Evolutionary conservation across 2,797 vertebrate genomes (phyloP).

Genomic region (Danio kyathit): DNA sequence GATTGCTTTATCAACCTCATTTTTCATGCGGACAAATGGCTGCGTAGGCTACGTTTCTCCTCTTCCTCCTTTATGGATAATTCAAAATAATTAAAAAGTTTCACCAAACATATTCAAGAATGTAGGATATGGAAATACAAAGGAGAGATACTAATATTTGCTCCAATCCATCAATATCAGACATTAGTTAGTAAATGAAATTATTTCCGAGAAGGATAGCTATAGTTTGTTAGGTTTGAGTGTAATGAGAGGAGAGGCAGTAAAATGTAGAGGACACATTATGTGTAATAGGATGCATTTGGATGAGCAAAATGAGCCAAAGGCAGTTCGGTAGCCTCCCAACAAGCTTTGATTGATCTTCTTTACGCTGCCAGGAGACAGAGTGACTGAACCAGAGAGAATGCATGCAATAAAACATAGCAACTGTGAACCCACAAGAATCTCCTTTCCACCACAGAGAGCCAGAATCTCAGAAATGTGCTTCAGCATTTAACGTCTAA

Average conservation of each 20-base stretch:
- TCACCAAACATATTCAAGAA: background rate
- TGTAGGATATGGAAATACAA: background rate
- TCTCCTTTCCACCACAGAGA: conserved; percentile 28
- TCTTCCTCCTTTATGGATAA: background rate
- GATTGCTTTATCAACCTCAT: conserved; percentile 2
- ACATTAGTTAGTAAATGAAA: background rate
- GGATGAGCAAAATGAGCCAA: conserved; percentile 40
- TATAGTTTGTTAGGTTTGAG: conserved; percentile 11
- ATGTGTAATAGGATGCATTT: conserved; percentile 42
- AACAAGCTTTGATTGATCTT: conserved; percentile 71
- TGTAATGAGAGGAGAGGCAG: conserved; percentile 17
- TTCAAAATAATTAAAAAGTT: conserved; percentile 9
- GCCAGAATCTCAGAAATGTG: background rate
- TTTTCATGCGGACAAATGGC: background rate
- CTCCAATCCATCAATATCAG: conserved; percentile 15
- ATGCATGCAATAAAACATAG: conserved; percentile 63
- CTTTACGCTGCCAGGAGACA: conserved; percentile 61
- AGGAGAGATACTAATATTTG: background rate
- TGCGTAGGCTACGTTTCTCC: background rate
- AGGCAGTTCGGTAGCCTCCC: conserved; percentile 53
- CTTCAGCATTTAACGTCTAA: conserved; percentile 4
- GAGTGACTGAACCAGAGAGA: conserved; percentile 63
- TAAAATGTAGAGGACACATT: conserved; percentile 36
- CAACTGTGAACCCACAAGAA: conserved; percentile 53
- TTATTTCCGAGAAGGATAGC: conserved; percentile 7